phyloP scores from a whole-genome alignment of 2,797 vertebrate species.

The Gallinago stenura region DNA sequence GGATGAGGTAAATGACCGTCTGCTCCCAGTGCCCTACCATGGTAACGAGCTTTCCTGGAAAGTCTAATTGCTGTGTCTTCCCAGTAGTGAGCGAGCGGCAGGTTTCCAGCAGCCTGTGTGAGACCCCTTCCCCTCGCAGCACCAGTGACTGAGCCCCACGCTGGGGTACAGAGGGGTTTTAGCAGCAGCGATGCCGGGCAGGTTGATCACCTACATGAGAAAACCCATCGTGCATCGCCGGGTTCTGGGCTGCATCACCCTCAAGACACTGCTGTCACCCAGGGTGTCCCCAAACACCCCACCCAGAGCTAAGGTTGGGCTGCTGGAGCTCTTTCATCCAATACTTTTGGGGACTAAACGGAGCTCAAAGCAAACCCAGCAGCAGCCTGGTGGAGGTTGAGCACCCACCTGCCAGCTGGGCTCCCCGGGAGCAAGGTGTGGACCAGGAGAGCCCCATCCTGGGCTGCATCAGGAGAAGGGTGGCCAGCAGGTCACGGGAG shows the following conservation, averaged over 20 bases:
- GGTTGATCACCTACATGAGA: not conserved
- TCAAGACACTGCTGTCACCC: not conserved
- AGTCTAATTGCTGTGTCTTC: not conserved
- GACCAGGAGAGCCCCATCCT: not conserved
- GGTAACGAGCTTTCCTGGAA: not conserved
- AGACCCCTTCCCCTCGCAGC: not conserved
- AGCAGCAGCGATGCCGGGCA: fast-evolving
- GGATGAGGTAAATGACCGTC: not conserved
- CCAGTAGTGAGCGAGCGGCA: not conserved
- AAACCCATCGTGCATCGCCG: not conserved
- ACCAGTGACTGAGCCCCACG: fast-evolving
- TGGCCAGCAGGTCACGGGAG: too few species aligned
- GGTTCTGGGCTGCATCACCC: not conserved
- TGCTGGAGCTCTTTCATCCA: not conserved
- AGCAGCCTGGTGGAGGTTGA: not conserved
- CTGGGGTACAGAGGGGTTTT: fast-evolving
- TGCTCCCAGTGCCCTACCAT: not conserved
- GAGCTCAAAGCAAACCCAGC: not conserved
- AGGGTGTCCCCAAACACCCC: fast-evolving
- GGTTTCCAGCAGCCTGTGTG: not conserved
- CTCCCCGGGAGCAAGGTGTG: fast-evolving
- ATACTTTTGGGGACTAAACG: not conserved
- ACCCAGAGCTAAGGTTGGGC: not conserved
- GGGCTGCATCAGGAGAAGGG: too few species aligned
- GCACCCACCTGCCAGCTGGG: not conserved